Conservation (phyloP, 1,140 invertebrate genomes). For the Cotesia typhae region DNA sequence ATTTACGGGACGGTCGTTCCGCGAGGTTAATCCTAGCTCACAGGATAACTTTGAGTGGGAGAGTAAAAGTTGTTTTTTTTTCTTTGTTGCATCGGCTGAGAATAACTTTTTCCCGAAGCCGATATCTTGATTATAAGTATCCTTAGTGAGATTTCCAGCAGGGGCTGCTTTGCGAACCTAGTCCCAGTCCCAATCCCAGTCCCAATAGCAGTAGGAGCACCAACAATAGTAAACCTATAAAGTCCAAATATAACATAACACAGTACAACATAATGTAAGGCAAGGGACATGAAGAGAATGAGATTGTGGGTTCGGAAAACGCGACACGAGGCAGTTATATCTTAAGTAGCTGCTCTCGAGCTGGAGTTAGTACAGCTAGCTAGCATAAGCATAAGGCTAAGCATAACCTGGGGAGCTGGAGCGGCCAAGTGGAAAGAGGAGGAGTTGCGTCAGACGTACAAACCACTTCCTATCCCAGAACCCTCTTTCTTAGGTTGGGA, state of each 20-base stretch:
- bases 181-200: no score
- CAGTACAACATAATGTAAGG: no score
- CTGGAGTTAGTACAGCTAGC: neutral
- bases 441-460: constrained; percentile 35
- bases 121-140: constrained; percentile 10
- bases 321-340: neutral
- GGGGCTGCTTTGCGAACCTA: no score
- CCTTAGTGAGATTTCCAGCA: neutral
- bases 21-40: constrained; percentile 13
- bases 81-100: constrained; percentile 17
- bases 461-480: constrained; percentile 2
- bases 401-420: constrained; percentile 15
- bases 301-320: constrained; percentile 26
- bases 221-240: neutral
- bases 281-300: neutral
- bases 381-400: constrained; percentile 13
- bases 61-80: constrained; percentile 12
- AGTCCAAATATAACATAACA: neutral
- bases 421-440: constrained; percentile 38
- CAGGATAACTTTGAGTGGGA: neutral
- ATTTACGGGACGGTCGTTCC: constrained; percentile 25
- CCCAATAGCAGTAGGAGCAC: no score
- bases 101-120: neutral
- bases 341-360: neutral
- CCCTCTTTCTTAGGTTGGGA: constrained; percentile 11